Evolutionary conservation across 2,888 invertebrate species (phyloP), one percentile per base, ranked within the genome.

Genomic region (Octodonta nipae): DNA sequence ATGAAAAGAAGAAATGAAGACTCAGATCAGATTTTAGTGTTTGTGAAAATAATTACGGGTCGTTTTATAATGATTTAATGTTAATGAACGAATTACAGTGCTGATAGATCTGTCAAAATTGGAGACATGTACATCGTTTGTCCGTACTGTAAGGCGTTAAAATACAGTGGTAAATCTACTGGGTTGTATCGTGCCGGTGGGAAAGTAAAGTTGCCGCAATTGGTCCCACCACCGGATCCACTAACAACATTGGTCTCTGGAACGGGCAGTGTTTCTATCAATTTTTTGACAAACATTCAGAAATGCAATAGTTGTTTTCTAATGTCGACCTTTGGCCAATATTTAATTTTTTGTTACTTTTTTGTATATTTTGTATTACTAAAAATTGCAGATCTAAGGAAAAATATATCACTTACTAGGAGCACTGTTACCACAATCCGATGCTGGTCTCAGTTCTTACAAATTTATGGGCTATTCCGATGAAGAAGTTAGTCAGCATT

Each of bases 181-280:
- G 60, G 55, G 43, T 51, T 60, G 49, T 61, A 56, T 45, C 61
- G 57, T 47, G 47, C 52, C 33, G 49, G 43, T 41, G 57, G 57
- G 36, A n/a, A n/a, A n/a, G n/a, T n/a, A n/a, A n/a, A 30, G 40
- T 26, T 36, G 34, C 37, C 37, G 49, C 11, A 10, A 10, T 24
- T 30, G 30, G 13, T 10, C 14, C 30, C 30, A 14, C 30, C 30
- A 30, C 30, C 20, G 5, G 30, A 30, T 11, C 30, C 20, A 22
- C 22, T 30, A 10, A 7, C 11, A 12, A 20, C 30, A 5, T 30
- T 30, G 11, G 13, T 30, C 11, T 22, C 14, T 28, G 11, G 28
- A 11, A 12, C 7, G 8, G 12, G 11, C 5, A n/a, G 7, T 11
- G 27, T 13, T 11, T 27, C 27, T 11, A n/a, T 8, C 4, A 12